Evolutionary conservation across 2,797 vertebrate genomes (phyloP).

Genomic region (Manis javanica): DNA sequence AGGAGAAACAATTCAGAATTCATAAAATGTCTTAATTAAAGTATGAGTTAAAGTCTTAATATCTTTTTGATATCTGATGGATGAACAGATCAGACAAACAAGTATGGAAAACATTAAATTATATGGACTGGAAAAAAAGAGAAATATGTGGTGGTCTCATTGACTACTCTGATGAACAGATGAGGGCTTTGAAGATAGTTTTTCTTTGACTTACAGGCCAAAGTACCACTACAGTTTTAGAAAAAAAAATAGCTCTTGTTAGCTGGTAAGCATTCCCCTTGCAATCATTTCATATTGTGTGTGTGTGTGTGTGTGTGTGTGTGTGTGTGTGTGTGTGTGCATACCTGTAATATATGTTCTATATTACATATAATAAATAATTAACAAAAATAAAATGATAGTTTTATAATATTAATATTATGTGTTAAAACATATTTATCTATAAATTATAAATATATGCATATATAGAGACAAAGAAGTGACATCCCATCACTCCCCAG

Average conservation of each 20-base stretch:
- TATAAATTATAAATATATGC: background rate
- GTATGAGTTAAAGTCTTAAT: constrained; percentile 46
- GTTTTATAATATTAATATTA: too few species aligned
- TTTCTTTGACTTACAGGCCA: background rate
- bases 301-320: too few species aligned
- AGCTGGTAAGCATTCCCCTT: background rate
- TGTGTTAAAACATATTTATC: too few species aligned
- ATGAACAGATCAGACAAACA: constrained; percentile 50
- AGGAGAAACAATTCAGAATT: constrained; percentile 41
- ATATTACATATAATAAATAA: too few species aligned
- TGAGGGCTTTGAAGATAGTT: background rate
- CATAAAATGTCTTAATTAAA: constrained; percentile 68
- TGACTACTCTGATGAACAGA: background rate
- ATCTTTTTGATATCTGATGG: constrained; percentile 54
- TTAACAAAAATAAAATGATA: too few species aligned
- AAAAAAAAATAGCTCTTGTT: background rate
- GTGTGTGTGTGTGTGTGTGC: too few species aligned
- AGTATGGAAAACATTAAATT: constrained; percentile 14
- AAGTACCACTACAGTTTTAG: background rate
- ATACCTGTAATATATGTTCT: too few species aligned
- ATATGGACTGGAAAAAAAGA: constrained; percentile 32
- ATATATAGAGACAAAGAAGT: background rate
- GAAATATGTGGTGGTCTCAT: background rate
- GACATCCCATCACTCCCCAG: background rate
- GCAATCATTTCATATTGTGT: background rate